Conservation (phyloP, 2,797 vertebrate genomes). For the Urosaurus nigricauda region DNA sequence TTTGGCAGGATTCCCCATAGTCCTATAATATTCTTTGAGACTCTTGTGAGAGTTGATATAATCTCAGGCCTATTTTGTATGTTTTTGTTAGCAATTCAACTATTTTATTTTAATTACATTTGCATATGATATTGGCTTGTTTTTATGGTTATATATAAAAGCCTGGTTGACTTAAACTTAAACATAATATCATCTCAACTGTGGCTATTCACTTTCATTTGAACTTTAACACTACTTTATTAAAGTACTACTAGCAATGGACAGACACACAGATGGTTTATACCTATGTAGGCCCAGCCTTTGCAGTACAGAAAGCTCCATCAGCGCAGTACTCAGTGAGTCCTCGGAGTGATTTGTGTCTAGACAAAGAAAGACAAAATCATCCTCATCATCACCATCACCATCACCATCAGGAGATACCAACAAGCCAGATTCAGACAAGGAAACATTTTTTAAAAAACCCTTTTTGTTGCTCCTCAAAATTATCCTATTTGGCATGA, state of each 20-base stretch:
- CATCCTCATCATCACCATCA: too few species aligned
- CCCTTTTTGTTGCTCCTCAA: not conserved
- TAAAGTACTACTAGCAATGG: not conserved
- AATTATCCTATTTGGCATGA: not conserved
- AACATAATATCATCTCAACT: too few species aligned
- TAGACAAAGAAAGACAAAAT: constrained; percentile 25
- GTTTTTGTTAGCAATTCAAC: too few species aligned
- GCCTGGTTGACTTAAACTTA: too few species aligned
- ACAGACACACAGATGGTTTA: not conserved
- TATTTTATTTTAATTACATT: too few species aligned
- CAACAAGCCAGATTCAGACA: not conserved
- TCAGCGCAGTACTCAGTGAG: not conserved
- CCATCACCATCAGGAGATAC: not conserved
- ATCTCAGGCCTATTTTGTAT: not conserved
- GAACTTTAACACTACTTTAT: not conserved
- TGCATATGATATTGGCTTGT: too few species aligned
- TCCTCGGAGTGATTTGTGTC: constrained; percentile 44
- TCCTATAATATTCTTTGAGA: not conserved
- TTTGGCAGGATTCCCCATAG: not conserved
- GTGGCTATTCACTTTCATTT: not conserved
- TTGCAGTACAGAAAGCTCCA: constrained; percentile 58
- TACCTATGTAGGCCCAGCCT: constrained; percentile 69
- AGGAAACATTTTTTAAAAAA: not conserved
- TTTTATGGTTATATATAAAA: too few species aligned
- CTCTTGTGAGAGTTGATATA: not conserved